Evolutionary conservation across 2,888 invertebrate genomes (phyloP), one percentile per base, ranked within the genome.

Genomic region (Coremacera marginata): DNA sequence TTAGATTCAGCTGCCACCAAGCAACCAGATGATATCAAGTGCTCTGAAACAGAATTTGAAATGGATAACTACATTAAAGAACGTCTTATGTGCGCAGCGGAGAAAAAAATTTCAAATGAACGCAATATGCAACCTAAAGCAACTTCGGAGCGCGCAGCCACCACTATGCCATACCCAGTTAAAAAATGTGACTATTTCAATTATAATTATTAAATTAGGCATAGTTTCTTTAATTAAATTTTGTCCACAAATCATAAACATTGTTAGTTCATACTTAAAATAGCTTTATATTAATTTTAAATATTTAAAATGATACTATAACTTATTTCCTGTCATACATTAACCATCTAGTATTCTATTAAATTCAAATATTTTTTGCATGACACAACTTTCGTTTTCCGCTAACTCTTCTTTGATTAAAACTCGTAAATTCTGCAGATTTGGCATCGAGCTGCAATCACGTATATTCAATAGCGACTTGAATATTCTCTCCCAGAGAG

Each of bases 401-500:
- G 82, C 84, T 27, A 89, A 80, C 76, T 88, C 88, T 14, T 86
- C 86, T 73, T 88, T 87, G 0, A 89, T 79, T 25, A 85, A 73
- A 5, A 84, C 84, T 5, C 88, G 85, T 60, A 89, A 78, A 57
- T 86, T 81, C 78, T 89, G 89, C 82, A 96, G 90, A 87, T 95
- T 93, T 0, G 96, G 96, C 88, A 95, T 90, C 79, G 92, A 91
- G 75, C 92, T 92, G 86, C 95, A 95, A 78, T 94, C 94, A 27
- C 93, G 93, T 77, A 96, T 92, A 90, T 98, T 98, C 75, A 98
- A 90, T 80, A 97, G 90, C 49, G 92, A 92, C 55, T 93, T 92
- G 87, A 97, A 97, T 86, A 96, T 93, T 81, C 92, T 92, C 83
- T 94, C 94, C 96, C 97, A 97, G 77, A 94, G 90, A 78, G 91